These are phyloP conservation scores for Menidia menidia DNA, from an alignment of 2,797 vertebrate genomes.

Conservation along the genomic window DNA sequence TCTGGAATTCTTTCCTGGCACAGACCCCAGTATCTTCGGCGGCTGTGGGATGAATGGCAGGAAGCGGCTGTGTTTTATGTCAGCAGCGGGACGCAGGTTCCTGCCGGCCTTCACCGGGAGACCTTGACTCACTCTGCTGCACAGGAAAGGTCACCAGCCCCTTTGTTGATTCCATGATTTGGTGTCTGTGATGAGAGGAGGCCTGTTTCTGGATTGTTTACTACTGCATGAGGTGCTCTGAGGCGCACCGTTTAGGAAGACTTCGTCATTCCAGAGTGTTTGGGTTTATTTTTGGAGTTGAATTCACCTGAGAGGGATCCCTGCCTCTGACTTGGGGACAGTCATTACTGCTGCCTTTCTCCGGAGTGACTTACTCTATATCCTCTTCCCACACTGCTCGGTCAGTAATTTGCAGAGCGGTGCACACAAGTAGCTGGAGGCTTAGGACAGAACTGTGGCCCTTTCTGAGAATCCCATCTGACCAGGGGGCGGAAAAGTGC, in stretches of 20 bases:
- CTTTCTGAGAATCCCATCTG: no score
- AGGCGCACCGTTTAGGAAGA: background rate
- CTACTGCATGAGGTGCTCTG: no score
- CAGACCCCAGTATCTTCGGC: conserved; percentile 16
- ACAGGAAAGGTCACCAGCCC: background rate
- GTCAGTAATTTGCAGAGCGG: no score
- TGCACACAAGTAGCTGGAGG: no score
- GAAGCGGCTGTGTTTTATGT: conserved; percentile 34
- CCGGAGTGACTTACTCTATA: no score
- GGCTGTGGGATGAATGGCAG: conserved; percentile 50
- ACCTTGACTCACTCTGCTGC: background rate
- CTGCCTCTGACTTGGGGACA: no score
- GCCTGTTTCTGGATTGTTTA: background rate
- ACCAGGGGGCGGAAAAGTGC: no score
- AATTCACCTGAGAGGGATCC: no score
- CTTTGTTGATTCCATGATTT: no score
- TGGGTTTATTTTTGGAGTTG: background rate
- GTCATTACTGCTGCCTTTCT: no score
- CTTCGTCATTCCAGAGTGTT: background rate
- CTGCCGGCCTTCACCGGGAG: conserved; percentile 25
- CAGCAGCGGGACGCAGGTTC: conserved; percentile 30
- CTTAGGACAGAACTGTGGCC: no score
- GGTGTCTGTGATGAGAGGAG: background rate
- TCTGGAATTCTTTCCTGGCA: conserved; percentile 45
- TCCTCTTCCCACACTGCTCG: no score